Evolutionary conservation across 2,888 invertebrate species (phyloP).

Genomic region (Protophormia terraenovae): DNA sequence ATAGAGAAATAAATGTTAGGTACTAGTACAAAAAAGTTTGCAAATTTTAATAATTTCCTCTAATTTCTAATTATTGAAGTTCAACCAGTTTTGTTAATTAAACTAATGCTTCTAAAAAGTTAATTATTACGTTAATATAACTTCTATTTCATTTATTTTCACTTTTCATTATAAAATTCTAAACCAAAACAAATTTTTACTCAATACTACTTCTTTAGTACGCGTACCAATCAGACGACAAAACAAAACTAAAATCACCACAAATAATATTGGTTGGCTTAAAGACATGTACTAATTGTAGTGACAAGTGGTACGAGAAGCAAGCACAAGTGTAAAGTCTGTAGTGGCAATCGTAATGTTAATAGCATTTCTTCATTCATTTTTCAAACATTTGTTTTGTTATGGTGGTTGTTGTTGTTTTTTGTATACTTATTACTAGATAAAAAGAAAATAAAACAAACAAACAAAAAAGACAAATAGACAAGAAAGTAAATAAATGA

Average conservation of each 20-base stretch:
- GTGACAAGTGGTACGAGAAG: constrained; percentile 30
- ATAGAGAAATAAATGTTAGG: too few relatives aligned
- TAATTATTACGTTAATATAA: neutral
- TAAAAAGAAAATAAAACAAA: constrained; percentile 6
- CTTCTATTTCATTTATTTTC: neutral
- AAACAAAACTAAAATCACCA: neutral
- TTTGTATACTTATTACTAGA: neutral
- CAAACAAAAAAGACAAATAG: neutral
- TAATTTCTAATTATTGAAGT: too few relatives aligned
- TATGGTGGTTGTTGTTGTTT: neutral
- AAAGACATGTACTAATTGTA: constrained; percentile 30
- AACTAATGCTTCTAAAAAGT: neutral
- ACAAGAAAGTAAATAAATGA: neutral
- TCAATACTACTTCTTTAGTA: neutral
- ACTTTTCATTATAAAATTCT: neutral
- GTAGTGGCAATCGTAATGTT: neutral
- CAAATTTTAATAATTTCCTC: too few relatives aligned
- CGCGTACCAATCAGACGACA: neutral
- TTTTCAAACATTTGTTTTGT: neutral
- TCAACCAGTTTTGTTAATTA: too few relatives aligned
- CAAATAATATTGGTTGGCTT: constrained; percentile 11
- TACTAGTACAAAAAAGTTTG: too few relatives aligned
- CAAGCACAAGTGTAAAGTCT: neutral
- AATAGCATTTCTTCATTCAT: neutral
- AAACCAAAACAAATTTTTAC: neutral